These are phyloP conservation scores for Caranx melampygus DNA, from an alignment of 2,113 vertebrate genomes.

Conservation along the genomic window DNA sequence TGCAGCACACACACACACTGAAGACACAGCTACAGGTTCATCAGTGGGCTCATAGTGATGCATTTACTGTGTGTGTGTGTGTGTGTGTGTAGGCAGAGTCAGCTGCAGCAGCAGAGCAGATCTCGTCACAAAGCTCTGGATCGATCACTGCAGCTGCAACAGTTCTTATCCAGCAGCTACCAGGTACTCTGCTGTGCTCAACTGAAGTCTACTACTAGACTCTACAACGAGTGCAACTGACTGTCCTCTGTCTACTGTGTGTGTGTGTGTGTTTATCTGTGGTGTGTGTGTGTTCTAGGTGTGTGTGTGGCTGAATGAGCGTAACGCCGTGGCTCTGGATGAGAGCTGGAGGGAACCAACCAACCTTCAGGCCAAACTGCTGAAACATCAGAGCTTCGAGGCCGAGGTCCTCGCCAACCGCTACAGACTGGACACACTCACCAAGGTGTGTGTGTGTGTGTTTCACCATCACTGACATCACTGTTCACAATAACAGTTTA, in stretches of 20 bases:
- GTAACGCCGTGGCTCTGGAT: conserved; percentile 87
- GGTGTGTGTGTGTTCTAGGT: conserved; percentile 76
- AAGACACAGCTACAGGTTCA: too few species aligned
- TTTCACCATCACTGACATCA: too few species aligned
- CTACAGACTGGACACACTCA: conserved; percentile 80
- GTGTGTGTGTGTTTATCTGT: neutral
- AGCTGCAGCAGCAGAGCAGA: conserved; percentile 82
- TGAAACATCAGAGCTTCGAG: conserved; percentile 89
- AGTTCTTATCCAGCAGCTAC: conserved; percentile 86
- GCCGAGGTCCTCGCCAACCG: conserved; percentile 86
- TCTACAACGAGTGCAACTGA: conserved; percentile 41
- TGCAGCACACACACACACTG: neutral
- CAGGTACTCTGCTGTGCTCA: conserved; percentile 80
- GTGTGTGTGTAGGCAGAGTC: conserved; percentile 80
- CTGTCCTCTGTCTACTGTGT: neutral
- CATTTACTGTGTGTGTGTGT: neutral
- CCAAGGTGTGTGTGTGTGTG: conserved; percentile 62
- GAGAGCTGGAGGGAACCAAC: conserved; percentile 88
- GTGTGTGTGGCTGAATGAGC: conserved; percentile 89
- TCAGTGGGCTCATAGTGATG: too few species aligned
- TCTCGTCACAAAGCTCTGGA: conserved; percentile 80
- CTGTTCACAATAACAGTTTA: too few species aligned
- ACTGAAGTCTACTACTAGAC: neutral
- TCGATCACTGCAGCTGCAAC: conserved; percentile 85
- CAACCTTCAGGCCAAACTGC: conserved; percentile 87